A percentile compares a stretch with the other conserved stretches of the same genome.
Conservation (phyloP, 2,888 invertebrate species). For the Saturnia pavonia region DNA sequence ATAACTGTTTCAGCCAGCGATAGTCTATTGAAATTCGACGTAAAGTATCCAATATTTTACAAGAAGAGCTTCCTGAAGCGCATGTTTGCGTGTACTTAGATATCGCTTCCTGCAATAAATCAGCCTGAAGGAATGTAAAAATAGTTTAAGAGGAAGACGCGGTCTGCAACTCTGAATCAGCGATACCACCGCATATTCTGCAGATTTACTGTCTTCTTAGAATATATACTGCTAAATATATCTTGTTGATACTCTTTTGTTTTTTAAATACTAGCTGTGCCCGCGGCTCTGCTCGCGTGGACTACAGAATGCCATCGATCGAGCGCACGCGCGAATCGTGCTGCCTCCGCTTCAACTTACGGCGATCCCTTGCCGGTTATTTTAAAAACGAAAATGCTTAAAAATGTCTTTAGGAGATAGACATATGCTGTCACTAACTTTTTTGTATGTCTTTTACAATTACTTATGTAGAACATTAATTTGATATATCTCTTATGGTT, state of each 20-base stretch:
- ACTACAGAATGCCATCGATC: too few species aligned
- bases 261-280: background rate
- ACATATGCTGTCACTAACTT: too few species aligned
- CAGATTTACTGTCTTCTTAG: constrained; percentile 10
- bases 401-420: too few species aligned
- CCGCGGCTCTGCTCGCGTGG: too few species aligned
- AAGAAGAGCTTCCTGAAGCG: constrained; percentile 50
- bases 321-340: too few species aligned
- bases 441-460: too few species aligned
- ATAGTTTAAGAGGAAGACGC: constrained; percentile 59
- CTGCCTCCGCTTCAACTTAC: too few species aligned
- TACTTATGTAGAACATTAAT: too few species aligned
- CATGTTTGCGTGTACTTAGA: constrained; percentile 57
- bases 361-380: too few species aligned
- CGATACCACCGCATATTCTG: constrained; percentile 42
- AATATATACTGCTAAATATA: background rate
- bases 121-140: constrained; percentile 60
- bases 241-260: background rate
- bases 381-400: too few species aligned
- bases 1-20: constrained; percentile 58
- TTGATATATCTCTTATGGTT: too few species aligned
- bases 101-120: constrained; percentile 66
- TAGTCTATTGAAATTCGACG: constrained; percentile 61
- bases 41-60: constrained; percentile 65
- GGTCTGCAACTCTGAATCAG: constrained; percentile 55